A percentile compares a stretch with the other conserved stretches of the same genome.
Evolutionary conservation across 1,140 invertebrate species (phyloP).

Genomic region (Calliphora vicina): DNA sequence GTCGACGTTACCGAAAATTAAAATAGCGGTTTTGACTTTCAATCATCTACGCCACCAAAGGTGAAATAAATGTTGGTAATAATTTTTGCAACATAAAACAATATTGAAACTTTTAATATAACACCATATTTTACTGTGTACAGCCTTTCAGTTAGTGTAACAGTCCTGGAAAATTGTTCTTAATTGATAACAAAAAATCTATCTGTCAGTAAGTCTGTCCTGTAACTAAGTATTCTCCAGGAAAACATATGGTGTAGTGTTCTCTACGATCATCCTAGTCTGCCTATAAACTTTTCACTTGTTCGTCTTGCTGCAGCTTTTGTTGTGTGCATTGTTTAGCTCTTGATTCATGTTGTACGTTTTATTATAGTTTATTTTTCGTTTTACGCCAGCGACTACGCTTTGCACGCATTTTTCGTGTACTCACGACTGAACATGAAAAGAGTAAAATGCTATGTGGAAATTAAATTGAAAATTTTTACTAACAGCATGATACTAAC

Average conservation of each 20-base stretch:
- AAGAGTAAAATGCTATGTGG: not conserved
- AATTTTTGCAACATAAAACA: too few species aligned
- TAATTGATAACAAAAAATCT: too few species aligned
- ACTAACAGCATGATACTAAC: not conserved
- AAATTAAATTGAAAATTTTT: not conserved
- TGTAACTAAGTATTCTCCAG: too few species aligned
- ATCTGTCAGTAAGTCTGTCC: too few species aligned
- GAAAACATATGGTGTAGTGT: not conserved
- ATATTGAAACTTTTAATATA: too few species aligned
- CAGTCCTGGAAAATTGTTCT: too few species aligned
- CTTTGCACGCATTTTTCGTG: not conserved
- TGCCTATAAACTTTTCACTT: not conserved
- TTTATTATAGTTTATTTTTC: not conserved
- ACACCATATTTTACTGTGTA: too few species aligned
- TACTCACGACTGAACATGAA: not conserved
- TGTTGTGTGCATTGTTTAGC: constrained; percentile 3
- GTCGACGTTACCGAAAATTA: not conserved
- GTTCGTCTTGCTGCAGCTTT: not conserved
- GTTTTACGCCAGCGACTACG: not conserved
- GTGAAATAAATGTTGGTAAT: too few species aligned
- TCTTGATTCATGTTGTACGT: not conserved
- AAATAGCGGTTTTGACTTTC: not conserved
- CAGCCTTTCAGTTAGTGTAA: too few species aligned
- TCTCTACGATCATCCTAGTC: too few species aligned
- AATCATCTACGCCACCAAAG: too few species aligned